Evolutionary conservation across 2,888 invertebrate genomes (phyloP).

Genomic region (Iphiclides podalirius): DNA sequence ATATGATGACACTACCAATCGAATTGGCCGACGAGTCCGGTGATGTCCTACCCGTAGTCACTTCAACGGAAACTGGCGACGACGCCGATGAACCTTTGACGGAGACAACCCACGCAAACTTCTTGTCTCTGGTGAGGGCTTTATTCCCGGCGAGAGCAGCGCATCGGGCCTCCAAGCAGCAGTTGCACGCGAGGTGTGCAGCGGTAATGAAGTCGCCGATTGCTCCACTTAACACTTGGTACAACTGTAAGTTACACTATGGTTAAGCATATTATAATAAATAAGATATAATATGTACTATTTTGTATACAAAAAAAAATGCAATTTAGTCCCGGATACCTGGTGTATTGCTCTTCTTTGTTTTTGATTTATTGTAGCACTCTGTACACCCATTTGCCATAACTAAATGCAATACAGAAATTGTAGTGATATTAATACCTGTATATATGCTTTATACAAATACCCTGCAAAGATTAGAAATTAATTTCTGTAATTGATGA

Average conservation of each 20-base stretch:
- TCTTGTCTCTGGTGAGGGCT: constrained; percentile 92
- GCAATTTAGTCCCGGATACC: too few relatives aligned
- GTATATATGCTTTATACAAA: too few relatives aligned
- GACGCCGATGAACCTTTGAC: constrained; percentile 75
- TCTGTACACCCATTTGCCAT: too few relatives aligned
- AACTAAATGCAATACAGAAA: too few relatives aligned
- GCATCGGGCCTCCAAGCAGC: constrained; percentile 88
- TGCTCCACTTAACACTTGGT: constrained; percentile 91
- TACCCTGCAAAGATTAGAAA: too few relatives aligned
- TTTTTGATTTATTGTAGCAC: too few relatives aligned
- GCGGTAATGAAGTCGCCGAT: constrained; percentile 90
- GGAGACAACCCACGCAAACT: constrained; percentile 91
- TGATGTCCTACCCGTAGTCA: constrained; percentile 54
- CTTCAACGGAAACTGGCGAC: constrained; percentile 41
- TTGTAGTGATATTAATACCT: too few relatives aligned
- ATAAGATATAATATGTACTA: too few relatives aligned
- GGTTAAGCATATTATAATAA: too few relatives aligned
- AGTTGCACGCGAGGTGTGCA: constrained; percentile 86
- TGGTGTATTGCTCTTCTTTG: too few relatives aligned
- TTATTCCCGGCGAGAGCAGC: constrained; percentile 92
- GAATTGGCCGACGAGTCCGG: constrained; percentile 83
- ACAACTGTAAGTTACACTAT: constrained; percentile 78
- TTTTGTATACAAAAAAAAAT: too few relatives aligned
- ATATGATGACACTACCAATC: constrained; percentile 89
- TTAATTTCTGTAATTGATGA: too few relatives aligned